Percentiles rank a stretch among this genome's conserved stretches.
phyloP scores from a whole-genome alignment of 2,113 vertebrate species.

The Patagioenas fasciata region DNA sequence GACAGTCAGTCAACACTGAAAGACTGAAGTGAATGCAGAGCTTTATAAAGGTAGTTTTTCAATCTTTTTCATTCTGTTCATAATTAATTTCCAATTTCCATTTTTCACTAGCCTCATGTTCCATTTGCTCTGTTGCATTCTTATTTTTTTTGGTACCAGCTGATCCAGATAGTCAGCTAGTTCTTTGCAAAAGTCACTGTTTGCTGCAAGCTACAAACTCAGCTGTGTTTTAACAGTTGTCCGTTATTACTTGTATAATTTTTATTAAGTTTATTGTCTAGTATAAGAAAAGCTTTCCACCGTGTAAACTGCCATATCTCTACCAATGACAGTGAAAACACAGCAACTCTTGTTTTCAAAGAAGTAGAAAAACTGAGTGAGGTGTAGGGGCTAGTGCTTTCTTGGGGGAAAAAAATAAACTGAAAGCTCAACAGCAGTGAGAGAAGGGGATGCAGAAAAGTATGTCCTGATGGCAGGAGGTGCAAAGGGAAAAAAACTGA shows the following conservation, averaged over 20 bases:
- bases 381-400: not conserved
- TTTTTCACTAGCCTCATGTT: slow-evolving; percentile 1
- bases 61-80: slow-evolving; percentile 24
- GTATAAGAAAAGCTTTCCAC: not conserved
- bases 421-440: not conserved
- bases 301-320: not conserved
- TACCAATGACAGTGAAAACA: not conserved
- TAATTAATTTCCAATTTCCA: slow-evolving; percentile 47
- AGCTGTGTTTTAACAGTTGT: not conserved
- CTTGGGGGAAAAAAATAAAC: not conserved
- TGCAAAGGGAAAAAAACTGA: not conserved
- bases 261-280: not conserved
- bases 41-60: slow-evolving; percentile 30
- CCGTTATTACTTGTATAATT: not conserved
- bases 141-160: not conserved
- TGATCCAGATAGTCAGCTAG: not conserved
- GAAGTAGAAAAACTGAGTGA: not conserved
- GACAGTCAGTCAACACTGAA: slow-evolving; percentile 16
- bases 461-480: not conserved
- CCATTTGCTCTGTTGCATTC: not conserved
- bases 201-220: not conserved
- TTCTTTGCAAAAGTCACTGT: not conserved
- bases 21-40: not conserved
- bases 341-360: not conserved
- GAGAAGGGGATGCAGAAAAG: not conserved